Evolutionary conservation across 2,888 invertebrate species (phyloP).

Genomic region (Miltochrista miniata): DNA sequence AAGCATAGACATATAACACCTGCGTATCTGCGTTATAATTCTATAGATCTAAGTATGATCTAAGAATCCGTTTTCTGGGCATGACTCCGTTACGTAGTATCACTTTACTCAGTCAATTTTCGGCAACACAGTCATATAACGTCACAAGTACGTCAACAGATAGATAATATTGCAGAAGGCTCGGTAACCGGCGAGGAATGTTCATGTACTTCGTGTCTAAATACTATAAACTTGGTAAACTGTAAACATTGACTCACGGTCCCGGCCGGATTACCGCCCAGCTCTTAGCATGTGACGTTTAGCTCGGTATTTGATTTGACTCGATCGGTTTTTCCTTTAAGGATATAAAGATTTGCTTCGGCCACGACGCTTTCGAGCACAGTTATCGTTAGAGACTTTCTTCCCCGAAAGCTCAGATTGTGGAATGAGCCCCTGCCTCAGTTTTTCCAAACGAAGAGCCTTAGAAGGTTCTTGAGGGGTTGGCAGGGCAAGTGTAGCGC

Average conservation of each 20-base stretch:
- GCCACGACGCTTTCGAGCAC: too few relatives aligned
- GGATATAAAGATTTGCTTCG: neutral
- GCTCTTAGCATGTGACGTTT: neutral
- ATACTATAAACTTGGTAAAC: conserved; percentile 21
- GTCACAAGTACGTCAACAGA: conserved; percentile 7
- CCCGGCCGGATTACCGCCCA: neutral
- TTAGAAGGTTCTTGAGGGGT: too few relatives aligned
- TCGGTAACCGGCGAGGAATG: conserved; percentile 27
- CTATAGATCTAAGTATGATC: too few relatives aligned
- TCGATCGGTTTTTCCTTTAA: neutral
- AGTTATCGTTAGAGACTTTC: too few relatives aligned
- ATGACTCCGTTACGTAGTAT: too few relatives aligned
- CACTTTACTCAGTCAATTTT: neutral
- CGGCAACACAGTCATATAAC: neutral
- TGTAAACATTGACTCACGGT: conserved; percentile 41
- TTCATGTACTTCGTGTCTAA: conserved; percentile 10
- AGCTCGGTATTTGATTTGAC: conserved; percentile 1
- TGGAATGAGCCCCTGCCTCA: too few relatives aligned
- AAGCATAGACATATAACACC: too few relatives aligned
- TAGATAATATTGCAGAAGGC: conserved; percentile 12
- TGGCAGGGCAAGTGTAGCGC: too few relatives aligned
- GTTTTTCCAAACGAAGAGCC: too few relatives aligned
- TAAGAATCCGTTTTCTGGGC: too few relatives aligned
- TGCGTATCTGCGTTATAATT: too few relatives aligned
- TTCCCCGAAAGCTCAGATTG: too few relatives aligned